These are phyloP conservation scores for Epinephelus fuscoguttatus DNA, from an alignment of 2,113 vertebrate species.

Conservation along the genomic window DNA sequence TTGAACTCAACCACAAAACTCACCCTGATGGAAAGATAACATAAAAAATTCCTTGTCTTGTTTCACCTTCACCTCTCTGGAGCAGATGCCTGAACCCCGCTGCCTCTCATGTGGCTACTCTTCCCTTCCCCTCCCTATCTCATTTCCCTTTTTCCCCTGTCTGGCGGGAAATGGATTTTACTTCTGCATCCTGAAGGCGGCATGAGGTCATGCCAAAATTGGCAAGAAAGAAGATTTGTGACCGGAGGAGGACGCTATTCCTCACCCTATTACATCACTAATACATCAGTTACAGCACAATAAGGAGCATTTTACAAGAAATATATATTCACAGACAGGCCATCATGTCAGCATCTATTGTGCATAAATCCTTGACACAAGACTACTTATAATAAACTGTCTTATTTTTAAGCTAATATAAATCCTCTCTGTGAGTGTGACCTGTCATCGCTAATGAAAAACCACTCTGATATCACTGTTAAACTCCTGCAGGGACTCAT, in stretches of 20 bases:
- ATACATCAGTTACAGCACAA: background rate
- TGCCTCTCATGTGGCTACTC: background rate
- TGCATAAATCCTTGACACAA: background rate
- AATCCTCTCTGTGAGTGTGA: background rate
- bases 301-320: background rate
- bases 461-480: background rate
- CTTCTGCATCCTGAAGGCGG: conserved; percentile 46
- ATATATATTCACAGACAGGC: background rate
- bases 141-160: conserved; percentile 31
- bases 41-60: background rate
- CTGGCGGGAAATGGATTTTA: conserved; percentile 58
- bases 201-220: conserved; percentile 23
- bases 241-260: conserved; percentile 12
- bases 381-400: background rate
- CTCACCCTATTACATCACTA: background rate
- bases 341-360: background rate
- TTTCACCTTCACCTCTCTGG: background rate
- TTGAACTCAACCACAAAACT: no score
- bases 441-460: background rate
- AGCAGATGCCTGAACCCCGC: background rate
- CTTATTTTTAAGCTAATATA: background rate
- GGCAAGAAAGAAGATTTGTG: conserved; percentile 28
- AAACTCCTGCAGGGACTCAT: background rate
- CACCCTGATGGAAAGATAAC: no score
- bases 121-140: conserved; percentile 12